Percentiles rank a stretch among this genome's conserved stretches.
Evolutionary conservation across 2,888 invertebrate species (phyloP).

Genomic region (Tipula lateralis): DNA sequence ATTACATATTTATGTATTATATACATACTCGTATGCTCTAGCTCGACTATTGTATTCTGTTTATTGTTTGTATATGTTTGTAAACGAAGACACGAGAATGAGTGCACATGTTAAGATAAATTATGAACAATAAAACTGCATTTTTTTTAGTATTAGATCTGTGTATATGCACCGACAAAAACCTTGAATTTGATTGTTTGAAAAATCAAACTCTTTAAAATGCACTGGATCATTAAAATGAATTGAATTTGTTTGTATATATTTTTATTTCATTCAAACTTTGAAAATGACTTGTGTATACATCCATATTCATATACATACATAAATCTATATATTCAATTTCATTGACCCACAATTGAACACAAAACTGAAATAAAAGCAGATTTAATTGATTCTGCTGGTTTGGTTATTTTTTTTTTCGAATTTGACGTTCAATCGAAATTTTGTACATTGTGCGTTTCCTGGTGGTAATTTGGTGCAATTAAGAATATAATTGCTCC

Average conservation of each 20-base stretch:
- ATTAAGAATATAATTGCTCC: background rate
- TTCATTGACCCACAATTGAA: background rate
- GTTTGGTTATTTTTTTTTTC: too few species aligned
- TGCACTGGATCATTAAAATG: background rate
- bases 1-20: background rate
- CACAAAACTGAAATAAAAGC: background rate
- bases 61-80: background rate
- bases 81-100: background rate
- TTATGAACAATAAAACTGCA: background rate
- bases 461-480: conserved; percentile 1
- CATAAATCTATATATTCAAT: background rate
- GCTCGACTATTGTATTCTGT: background rate
- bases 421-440: background rate
- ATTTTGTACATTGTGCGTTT: background rate
- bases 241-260: too few species aligned
- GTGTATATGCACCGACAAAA: background rate
- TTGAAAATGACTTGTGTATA: background rate
- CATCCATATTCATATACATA: background rate
- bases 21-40: background rate
- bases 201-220: background rate
- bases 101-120: conserved; percentile 11
- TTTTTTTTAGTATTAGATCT: background rate
- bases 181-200: background rate
- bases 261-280: background rate
- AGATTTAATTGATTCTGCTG: background rate